Conservation (phyloP, 2,888 invertebrate species). For the Chorisops tibialis region DNA sequence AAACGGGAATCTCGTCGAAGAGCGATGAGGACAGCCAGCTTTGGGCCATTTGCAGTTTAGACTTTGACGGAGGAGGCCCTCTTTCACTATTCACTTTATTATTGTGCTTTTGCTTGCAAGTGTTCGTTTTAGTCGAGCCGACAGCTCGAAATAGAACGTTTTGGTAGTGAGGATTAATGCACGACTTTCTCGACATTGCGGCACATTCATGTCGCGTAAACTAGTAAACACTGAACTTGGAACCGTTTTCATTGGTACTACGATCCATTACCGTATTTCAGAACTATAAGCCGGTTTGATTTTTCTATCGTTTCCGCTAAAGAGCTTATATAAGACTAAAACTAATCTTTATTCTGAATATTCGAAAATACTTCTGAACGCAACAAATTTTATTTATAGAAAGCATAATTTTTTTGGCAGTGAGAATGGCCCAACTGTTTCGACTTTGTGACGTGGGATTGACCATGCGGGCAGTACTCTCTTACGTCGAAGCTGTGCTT, state of each 20-base stretch:
- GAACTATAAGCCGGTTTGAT: too few relatives aligned
- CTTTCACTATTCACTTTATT: neutral
- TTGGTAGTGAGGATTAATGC: constrained; percentile 6
- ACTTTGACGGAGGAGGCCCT: neutral
- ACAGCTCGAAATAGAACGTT: constrained; percentile 10
- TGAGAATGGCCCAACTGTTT: constrained; percentile 10
- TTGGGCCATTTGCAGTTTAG: neutral
- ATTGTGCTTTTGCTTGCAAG: neutral
- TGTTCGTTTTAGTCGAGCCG: constrained; percentile 3
- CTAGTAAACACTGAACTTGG: constrained; percentile 3
- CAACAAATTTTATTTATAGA: constrained; percentile 24
- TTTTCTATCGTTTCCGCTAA: neutral
- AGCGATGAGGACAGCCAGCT: constrained; percentile 18
- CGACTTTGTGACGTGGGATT: too few relatives aligned
- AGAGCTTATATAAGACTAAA: constrained; percentile 20
- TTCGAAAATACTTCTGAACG: constrained; percentile 20
- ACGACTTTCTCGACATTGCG: constrained; percentile 15
- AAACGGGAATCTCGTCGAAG: constrained; percentile 12
- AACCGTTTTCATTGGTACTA: neutral
- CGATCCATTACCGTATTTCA: too few relatives aligned
- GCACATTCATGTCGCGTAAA: constrained; percentile 7
- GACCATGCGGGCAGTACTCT: too few relatives aligned
- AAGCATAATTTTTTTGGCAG: constrained; percentile 23
- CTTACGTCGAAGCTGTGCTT: too few relatives aligned
- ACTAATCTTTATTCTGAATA: constrained; percentile 9